Base-by-base conservation (phyloP, 2,888 invertebrate genomes). In the Candidula unifasciata region DNA sequence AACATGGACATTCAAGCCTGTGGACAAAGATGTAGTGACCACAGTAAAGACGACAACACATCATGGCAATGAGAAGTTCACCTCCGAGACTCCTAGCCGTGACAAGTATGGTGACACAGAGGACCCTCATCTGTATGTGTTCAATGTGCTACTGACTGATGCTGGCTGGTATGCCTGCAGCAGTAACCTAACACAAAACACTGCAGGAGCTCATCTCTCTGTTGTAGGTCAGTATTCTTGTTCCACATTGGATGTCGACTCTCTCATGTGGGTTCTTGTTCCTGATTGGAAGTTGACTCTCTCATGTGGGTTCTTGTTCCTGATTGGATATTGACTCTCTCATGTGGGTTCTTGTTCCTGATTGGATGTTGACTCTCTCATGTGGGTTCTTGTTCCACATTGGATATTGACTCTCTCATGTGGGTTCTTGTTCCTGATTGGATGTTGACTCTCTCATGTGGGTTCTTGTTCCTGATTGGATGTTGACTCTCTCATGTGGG, bases 1-100 rank as follows among this genome's bases (percentile, higher is more conserved):
- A 44, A 86, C 86, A 54, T 86, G 86, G 86, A 78, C 80, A 64
- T 86, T 86, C 82, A 82, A 52, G n/a, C 85, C 86, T 16, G 27
- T 60, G 13, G 60, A 69, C 44, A 73, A 60, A 44, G 76, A 76
- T 21, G 76, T 30, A 57, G 16, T 60, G 35, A 77, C 69, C 30
- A 44, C 37, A n/a, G 77, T 85, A 37, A 85, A 80, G 77, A 85
- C 78, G 0, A 27, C 71, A n/a, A 78, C 60, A 27, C 80, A 81
- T 64, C 83, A 83, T 44, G 83, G 81, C n/a, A 57, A 76, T 16
- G 80, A 79, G 54, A 57, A 54, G n/a, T 73, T 60, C 30, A 83
- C 78, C 52, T 57, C 83, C 24, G 6, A 69, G 60, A 79, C 86
- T 33, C 73, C 83, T 68, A 76, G 82, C 37, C 30, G 60, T 6